Conservation (phyloP, 2,888 invertebrate species). For the Amblyjoppa proteus region DNA sequence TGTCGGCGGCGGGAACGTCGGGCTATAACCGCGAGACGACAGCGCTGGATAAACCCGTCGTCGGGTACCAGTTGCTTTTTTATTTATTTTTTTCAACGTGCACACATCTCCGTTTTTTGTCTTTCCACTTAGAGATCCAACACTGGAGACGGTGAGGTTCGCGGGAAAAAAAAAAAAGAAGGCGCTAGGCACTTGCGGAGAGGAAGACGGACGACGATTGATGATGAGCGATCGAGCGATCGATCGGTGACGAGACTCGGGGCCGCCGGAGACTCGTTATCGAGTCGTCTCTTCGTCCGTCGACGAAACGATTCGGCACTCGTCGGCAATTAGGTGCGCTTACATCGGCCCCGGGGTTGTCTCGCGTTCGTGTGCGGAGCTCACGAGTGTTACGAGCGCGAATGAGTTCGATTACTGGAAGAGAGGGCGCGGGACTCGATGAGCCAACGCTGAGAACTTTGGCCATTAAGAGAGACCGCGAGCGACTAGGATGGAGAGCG, state of each 20-base stretch:
- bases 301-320: conserved; percentile 54
- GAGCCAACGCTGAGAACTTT: conserved; percentile 48
- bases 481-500: conserved; percentile 38
- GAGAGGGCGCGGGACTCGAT: conserved; percentile 16
- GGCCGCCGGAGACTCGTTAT: conserved; percentile 46
- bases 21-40: conserved; percentile 12
- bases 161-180: conserved; percentile 1
- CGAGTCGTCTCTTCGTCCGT: conserved; percentile 11
- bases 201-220: conserved; percentile 57
- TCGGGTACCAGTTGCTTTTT: conserved; percentile 29
- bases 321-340: conserved; percentile 52
- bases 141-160: conserved; percentile 7
- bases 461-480: conserved; percentile 50
- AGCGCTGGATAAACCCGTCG: conserved; percentile 39
- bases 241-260: conserved; percentile 30
- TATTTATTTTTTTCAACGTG: conserved; percentile 31
- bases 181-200: conserved; percentile 1
- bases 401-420: conserved; percentile 61
- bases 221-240: conserved; percentile 56
- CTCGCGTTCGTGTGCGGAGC: conserved; percentile 15
- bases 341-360: not conserved
- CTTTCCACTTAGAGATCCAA: conserved; percentile 39
- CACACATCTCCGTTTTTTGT: conserved; percentile 33
- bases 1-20: conserved; percentile 41
- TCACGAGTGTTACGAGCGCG: conserved; percentile 48